phyloP scores from a whole-genome alignment of 2,797 vertebrate species.

The Synanceia verrucosa region DNA sequence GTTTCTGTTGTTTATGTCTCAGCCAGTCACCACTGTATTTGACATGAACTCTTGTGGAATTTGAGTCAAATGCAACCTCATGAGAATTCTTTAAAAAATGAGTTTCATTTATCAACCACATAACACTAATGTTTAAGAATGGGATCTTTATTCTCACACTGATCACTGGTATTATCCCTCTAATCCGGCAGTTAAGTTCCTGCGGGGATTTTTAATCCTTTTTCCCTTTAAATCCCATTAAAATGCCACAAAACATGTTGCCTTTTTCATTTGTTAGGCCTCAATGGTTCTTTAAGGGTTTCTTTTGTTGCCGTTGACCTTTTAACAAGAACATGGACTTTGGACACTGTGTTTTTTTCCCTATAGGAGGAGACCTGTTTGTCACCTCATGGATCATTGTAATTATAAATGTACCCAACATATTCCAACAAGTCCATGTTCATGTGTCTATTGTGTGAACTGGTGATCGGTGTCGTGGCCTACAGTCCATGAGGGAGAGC shows the following conservation, averaged over 20 bases:
- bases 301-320: conserved; percentile 16
- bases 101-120: not conserved
- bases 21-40: not conserved
- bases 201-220: conserved; percentile 52
- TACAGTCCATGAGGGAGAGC: not conserved
- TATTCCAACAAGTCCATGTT: not conserved
- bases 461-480: not conserved
- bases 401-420: not conserved
- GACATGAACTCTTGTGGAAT: not conserved
- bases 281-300: conserved; percentile 2
- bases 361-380: not conserved
- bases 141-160: conserved; percentile 22
- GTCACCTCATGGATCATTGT: not conserved
- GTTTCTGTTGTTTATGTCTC: not conserved
- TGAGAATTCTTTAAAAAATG: not conserved
- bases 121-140: not conserved
- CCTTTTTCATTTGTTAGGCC: conserved; percentile 4
- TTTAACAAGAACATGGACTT: conserved; percentile 26
- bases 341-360: conserved; percentile 4
- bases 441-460: conserved; percentile 24
- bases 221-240: conserved; percentile 58
- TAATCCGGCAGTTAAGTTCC: conserved; percentile 54
- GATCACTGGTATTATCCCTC: conserved; percentile 38
- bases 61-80: not conserved
- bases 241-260: conserved; percentile 38